Base-by-base conservation (phyloP, 2,797 vertebrate genomes). In the Micromesistius poutassou region DNA sequence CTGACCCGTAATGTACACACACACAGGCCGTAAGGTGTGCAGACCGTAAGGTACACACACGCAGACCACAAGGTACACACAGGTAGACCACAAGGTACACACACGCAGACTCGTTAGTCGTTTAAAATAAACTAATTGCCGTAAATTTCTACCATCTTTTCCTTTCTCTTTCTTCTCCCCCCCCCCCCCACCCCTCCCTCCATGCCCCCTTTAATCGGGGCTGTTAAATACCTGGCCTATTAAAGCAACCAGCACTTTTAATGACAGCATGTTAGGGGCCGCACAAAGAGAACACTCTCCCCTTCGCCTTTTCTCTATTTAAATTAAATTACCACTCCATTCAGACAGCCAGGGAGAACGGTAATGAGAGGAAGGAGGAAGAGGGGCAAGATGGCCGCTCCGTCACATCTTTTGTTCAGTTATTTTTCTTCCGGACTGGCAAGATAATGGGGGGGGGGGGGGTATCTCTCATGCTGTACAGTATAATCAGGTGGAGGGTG, bases 321-420 rank as follows among this genome's bases (percentile, higher is more conserved):
- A 91, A 92, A 91, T 91, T 92, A 85, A 90, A 87, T 92, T 90
- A 92, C 88, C 82, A 85, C 78, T 5, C 82, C 85, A 88, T 93
- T 87, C 89, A 81, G 89, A 92, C 89, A 91, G 87, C 87, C 79
- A n/a, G 79, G 85, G 82, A 83, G 89, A 83, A 90, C 86, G 90
- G 91, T 92, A 90, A 93, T 87, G 89, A 90, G 88, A 80, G 87
- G 77, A 75, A 71, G 25, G 14, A 30, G n/a, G n/a, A 62, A 85
- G 87, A 91, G 90, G 89, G 91, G 89, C 83, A 85, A 81, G 77
- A 80, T 80, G 84, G 90, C 85, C 82, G 78, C 79, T 30, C 62
- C 76, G 89, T 86, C 88, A 91, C 90, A 91, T 92, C 90, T 93
- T 93, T 93, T 94, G 90, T 94, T 93, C 87, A 4, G 22, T 55